A percentile compares a stretch with the other conserved stretches of the same genome.
Evolutionary conservation across 2,797 vertebrate species (phyloP).

Genomic region (Oryzias sinensis): DNA sequence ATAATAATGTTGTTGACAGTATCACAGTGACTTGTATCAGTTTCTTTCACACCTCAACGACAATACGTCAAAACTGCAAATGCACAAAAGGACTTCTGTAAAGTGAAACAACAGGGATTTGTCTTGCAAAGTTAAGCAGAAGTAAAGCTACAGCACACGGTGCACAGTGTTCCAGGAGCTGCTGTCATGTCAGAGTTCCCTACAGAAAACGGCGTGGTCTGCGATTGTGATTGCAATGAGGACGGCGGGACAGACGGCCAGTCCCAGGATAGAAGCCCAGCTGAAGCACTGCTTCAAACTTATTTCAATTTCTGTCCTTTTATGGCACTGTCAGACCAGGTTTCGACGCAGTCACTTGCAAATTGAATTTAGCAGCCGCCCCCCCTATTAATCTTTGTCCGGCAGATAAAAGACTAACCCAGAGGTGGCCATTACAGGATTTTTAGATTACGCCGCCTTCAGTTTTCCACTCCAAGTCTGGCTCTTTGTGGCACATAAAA

Average conservation of each 20-base stretch:
- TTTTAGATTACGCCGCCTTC: constrained; percentile 69
- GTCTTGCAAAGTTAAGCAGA: constrained; percentile 18
- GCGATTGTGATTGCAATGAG: constrained; percentile 5
- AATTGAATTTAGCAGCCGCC: constrained; percentile 61
- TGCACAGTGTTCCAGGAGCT: constrained; percentile 43
- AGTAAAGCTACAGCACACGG: constrained; percentile 24
- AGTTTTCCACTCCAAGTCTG: constrained; percentile 80
- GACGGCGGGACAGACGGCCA: constrained; percentile 8
- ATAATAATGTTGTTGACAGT: constrained; percentile 42
- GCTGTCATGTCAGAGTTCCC: constrained; percentile 15
- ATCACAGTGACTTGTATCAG: constrained; percentile 69
- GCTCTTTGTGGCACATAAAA: constrained; percentile 60
- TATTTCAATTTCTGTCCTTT: constrained; percentile 58
- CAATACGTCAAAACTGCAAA: constrained; percentile 28
- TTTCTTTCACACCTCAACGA: constrained; percentile 36
- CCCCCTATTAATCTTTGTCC: constrained; percentile 49
- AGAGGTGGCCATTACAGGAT: constrained; percentile 64
- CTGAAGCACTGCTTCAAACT: constrained; percentile 32
- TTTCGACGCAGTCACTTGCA: constrained; percentile 69
- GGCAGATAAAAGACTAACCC: constrained; percentile 35
- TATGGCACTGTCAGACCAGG: constrained; percentile 66
- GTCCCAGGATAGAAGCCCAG: constrained; percentile 30
- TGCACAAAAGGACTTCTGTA: constrained; percentile 10
- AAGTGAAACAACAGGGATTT: constrained; percentile 18
- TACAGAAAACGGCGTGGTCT: constrained; percentile 19